These are phyloP conservation scores for Myathropa florea DNA, from an alignment of 2,888 invertebrate genomes.

Conservation along the genomic window DNA sequence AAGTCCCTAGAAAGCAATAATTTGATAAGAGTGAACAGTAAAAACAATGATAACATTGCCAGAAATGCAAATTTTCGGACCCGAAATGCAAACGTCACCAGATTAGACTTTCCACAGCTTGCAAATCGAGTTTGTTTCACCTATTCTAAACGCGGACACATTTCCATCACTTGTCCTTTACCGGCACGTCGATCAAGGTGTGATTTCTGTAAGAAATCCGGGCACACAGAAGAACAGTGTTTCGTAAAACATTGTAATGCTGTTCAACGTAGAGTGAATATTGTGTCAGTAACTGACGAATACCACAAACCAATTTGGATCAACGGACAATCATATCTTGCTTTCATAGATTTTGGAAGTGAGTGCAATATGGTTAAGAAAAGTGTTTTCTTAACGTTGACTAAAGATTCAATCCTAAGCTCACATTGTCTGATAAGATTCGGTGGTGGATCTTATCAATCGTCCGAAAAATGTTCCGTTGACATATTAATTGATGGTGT, in stretches of 20 bases:
- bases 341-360: slow-evolving; percentile 37
- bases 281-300: slow-evolving; percentile 12
- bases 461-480: slow-evolving; percentile 15
- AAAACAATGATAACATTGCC: too few relatives aligned
- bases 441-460: slow-evolving; percentile 12
- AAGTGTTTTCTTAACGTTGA: neutral
- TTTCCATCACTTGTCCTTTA: slow-evolving; percentile 3
- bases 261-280: neutral
- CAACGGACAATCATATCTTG: neutral
- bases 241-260: neutral
- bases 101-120: too few relatives aligned
- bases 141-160: slow-evolving; percentile 26
- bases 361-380: slow-evolving; percentile 15
- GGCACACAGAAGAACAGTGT: slow-evolving; percentile 19
- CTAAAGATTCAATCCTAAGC: neutral
- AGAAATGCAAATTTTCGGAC: too few relatives aligned
- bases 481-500: slow-evolving; percentile 13
- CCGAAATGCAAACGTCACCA: too few relatives aligned
- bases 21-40: too few relatives aligned
- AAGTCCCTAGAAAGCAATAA: too few relatives aligned
- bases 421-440: slow-evolving; percentile 1
- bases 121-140: slow-evolving; percentile 20
- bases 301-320: slow-evolving; percentile 20
- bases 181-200: too few relatives aligned
- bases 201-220: neutral